A percentile compares a stretch with the other conserved stretches of the same genome.
phyloP scores from a whole-genome alignment of 2,113 vertebrate species.

The Guaruba guarouba region DNA sequence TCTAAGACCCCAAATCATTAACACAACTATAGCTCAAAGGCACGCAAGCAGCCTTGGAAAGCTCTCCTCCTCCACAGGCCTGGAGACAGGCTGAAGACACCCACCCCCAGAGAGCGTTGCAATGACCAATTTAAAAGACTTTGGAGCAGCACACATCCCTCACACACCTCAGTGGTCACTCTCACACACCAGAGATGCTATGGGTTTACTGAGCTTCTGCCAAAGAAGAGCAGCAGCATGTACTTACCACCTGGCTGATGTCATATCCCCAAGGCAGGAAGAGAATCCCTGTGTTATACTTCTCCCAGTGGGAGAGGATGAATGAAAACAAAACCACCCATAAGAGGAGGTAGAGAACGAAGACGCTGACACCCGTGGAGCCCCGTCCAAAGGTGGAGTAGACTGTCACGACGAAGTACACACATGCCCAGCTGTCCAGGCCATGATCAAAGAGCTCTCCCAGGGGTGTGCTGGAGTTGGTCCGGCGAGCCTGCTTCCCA shows the following conservation, averaged over 20 bases:
- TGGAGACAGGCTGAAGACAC: background rate
- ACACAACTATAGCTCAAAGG: background rate
- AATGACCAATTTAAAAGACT: background rate
- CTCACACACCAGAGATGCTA: background rate
- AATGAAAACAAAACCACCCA: conserved; percentile 99
- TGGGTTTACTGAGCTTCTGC: background rate
- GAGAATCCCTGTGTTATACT: conserved; percentile 97
- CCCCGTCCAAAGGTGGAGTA: conserved; percentile 97
- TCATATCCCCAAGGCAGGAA: conserved; percentile 99
- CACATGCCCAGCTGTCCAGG: conserved; percentile 96
- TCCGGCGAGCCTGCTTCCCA: conserved; percentile 94
- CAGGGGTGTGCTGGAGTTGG: conserved; percentile 93
- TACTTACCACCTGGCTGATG: conserved; percentile 95
- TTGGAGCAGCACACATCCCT: background rate
- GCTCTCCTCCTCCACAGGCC: background rate
- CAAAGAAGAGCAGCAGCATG: rapidly evolving
- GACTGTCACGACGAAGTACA: conserved; percentile 95
- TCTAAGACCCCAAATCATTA: background rate
- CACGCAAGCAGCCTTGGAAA: background rate
- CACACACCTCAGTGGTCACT: rapidly evolving
- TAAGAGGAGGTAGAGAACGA: conserved; percentile 88
- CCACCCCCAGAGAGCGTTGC: background rate
- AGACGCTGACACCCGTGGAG: conserved; percentile 86
- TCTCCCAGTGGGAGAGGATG: conserved; percentile 99
- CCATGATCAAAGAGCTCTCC: conserved; percentile 98